These are phyloP conservation scores for Malurus splendens DNA, from an alignment of 2,797 vertebrate species.

Conservation along the genomic window DNA sequence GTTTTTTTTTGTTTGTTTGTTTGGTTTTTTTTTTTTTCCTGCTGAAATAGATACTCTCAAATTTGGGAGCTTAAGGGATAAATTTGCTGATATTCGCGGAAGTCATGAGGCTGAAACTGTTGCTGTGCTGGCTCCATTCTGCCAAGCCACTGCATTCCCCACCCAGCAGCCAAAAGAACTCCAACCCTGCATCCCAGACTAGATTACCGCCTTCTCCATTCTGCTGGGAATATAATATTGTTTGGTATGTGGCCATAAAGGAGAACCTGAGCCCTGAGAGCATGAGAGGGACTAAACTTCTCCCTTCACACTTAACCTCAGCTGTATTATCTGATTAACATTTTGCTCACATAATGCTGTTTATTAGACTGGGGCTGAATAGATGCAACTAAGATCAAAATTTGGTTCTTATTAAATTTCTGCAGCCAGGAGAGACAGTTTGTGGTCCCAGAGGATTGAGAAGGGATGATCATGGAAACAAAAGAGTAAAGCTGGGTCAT, in stretches of 20 bases:
- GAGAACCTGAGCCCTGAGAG: neutral
- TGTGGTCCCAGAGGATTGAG: neutral
- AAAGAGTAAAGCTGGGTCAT: neutral
- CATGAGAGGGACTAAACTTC: neutral
- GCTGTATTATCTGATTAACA: neutral
- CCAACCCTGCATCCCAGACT: neutral
- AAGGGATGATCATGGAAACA: neutral
- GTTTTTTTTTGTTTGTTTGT: neutral
- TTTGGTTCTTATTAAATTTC: neutral
- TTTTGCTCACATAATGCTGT: neutral
- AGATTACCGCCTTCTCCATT: neutral
- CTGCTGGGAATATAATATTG: neutral
- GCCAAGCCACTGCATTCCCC: constrained; percentile 12
- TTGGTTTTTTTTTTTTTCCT: neutral
- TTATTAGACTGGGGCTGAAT: neutral
- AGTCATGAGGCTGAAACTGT: neutral
- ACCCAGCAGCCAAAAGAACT: neutral
- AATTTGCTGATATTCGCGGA: neutral
- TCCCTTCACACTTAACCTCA: neutral
- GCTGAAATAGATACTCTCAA: neutral
- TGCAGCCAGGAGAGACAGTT: neutral
- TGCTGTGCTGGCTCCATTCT: fast-evolving
- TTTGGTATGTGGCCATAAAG: neutral
- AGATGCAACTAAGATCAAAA: neutral
- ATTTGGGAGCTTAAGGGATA: neutral